Evolutionary conservation across 2,888 invertebrate genomes (phyloP).

Genomic region (Rapana venosa): DNA sequence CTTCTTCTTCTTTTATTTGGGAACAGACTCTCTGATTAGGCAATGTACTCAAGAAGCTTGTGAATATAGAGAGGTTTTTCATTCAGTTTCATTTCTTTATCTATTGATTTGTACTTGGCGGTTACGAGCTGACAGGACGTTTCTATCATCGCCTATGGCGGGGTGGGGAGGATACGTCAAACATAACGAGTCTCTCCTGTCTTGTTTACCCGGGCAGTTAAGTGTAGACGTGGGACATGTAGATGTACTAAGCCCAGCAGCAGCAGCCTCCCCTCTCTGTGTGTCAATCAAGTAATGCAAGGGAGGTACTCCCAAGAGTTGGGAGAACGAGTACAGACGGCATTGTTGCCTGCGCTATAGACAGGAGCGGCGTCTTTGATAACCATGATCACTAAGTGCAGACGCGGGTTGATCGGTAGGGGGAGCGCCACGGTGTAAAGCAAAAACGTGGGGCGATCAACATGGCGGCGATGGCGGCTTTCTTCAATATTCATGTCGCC

Average conservation of each 20-base stretch:
- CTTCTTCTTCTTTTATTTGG: neutral
- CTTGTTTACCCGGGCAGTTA: neutral
- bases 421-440: neutral
- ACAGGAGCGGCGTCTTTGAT: slow-evolving; percentile 40
- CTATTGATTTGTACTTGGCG: too few relatives aligned
- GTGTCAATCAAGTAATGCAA: slow-evolving; percentile 40
- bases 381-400: slow-evolving; percentile 18
- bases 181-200: too few relatives aligned
- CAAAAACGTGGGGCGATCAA: neutral
- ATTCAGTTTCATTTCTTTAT: too few relatives aligned
- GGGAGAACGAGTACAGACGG: neutral
- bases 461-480: neutral
- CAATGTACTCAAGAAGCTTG: too few relatives aligned
- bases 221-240: neutral
- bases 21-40: too few relatives aligned
- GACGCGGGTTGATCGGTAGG: neutral
- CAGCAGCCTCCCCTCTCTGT: slow-evolving; percentile 19
- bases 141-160: too few relatives aligned
- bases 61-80: too few relatives aligned
- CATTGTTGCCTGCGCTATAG: slow-evolving; percentile 3
- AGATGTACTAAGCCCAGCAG: slow-evolving; percentile 4
- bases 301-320: slow-evolving; percentile 7
- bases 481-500: slow-evolving; percentile 43
- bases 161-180: too few relatives aligned
- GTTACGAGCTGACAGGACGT: too few relatives aligned